A percentile compares a stretch with the other conserved stretches of the same genome.
Conservation (phyloP, 2,797 vertebrate genomes). For the Hippocampus kuda region DNA sequence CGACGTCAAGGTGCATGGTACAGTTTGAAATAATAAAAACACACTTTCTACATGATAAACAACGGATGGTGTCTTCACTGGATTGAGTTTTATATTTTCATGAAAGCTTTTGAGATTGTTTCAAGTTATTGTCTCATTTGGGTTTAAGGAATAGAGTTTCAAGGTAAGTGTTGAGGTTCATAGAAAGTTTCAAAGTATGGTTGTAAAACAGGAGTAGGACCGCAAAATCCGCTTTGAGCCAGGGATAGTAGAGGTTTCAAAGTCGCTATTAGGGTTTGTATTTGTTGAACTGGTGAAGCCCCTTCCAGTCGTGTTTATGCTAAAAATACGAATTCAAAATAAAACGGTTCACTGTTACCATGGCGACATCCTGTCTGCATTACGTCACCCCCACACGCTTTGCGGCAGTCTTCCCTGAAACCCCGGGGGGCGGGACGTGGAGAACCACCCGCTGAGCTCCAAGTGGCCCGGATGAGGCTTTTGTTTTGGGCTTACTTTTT, state of each 20-base stretch:
- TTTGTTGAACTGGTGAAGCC: too few relatives aligned
- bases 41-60: constrained; percentile 59
- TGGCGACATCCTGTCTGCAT: constrained; percentile 25
- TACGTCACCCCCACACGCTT: constrained; percentile 39
- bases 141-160: too few relatives aligned
- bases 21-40: constrained; percentile 64
- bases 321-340: background rate
- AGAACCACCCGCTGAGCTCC: constrained; percentile 5
- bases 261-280: too few relatives aligned
- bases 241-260: too few relatives aligned
- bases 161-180: too few relatives aligned
- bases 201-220: too few relatives aligned
- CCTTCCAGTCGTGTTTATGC: background rate
- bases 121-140: background rate
- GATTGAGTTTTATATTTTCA: constrained; percentile 6
- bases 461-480: background rate
- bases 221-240: too few relatives aligned
- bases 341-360: background rate
- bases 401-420: constrained; percentile 12
- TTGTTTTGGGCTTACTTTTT: constrained; percentile 1
- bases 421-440: constrained; percentile 3
- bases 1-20: constrained; percentile 35
- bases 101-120: background rate
- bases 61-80: constrained; percentile 29
- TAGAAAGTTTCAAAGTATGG: too few relatives aligned